Conservation (phyloP, 2,113 vertebrate genomes). For the Salvelinus alpinus region DNA sequence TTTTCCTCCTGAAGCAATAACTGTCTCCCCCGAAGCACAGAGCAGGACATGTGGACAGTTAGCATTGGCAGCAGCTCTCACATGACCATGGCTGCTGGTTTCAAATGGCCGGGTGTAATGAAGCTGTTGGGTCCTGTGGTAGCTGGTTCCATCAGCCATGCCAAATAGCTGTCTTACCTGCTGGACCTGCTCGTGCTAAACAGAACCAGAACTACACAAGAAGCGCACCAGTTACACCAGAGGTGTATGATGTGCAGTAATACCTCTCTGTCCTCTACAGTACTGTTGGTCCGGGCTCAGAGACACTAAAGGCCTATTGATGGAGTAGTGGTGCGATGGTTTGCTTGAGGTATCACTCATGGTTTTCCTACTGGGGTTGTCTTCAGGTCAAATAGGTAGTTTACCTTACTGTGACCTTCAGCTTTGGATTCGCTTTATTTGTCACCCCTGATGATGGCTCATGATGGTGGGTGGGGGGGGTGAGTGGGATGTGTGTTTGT, state of each 20-base stretch:
- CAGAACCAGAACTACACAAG: too few species aligned
- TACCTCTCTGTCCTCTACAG: too few species aligned
- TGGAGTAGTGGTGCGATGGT: too few species aligned
- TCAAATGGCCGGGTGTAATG: constrained; percentile 56
- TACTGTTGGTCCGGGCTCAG: too few species aligned
- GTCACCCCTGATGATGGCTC: neutral
- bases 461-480: neutral
- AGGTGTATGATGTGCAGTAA: too few species aligned
- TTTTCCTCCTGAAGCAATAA: constrained; percentile 51
- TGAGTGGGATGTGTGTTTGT: neutral
- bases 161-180: too few species aligned
- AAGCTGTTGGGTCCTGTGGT: constrained; percentile 59
- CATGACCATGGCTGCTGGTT: constrained; percentile 38
- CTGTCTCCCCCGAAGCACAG: neutral
- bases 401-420: constrained; percentile 35
- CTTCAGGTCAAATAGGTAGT: constrained; percentile 17
- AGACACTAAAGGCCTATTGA: too few species aligned
- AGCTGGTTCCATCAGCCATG: constrained; percentile 5
- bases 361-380: constrained; percentile 19
- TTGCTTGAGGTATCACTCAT: too few species aligned
- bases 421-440: constrained; percentile 18
- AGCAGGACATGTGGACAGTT: constrained; percentile 44
- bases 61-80: constrained; percentile 28
- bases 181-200: too few species aligned
- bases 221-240: too few species aligned